Percentiles rank a stretch among this genome's conserved stretches.
Evolutionary conservation across 2,888 invertebrate species (phyloP).

Genomic region (Stratiomys singularior): DNA sequence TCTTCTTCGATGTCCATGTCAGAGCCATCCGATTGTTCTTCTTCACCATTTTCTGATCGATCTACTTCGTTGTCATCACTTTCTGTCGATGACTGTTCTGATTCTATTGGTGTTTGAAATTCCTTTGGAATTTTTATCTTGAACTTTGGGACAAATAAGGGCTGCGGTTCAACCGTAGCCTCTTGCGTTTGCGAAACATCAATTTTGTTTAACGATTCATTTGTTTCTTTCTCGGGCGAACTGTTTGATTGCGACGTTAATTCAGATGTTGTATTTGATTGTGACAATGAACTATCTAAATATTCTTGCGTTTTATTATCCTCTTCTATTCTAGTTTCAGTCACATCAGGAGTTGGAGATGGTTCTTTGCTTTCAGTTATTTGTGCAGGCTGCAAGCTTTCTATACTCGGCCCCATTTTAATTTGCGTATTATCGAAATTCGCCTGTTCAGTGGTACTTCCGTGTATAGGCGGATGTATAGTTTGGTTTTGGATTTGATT

Average conservation of each 20-base stretch:
- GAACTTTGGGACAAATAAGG: constrained; percentile 71
- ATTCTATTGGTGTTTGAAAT: constrained; percentile 64
- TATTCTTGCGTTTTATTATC: not conserved
- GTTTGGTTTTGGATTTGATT: not conserved
- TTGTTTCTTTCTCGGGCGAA: not conserved
- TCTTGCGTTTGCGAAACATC: constrained; percentile 33
- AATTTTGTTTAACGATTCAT: constrained; percentile 3
- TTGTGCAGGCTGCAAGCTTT: too few species aligned
- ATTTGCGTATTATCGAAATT: not conserved
- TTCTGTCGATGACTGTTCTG: constrained; percentile 62
- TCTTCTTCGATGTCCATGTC: constrained; percentile 55
- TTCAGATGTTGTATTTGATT: constrained; percentile 14
- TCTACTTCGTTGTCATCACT: constrained; percentile 59
- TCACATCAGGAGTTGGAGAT: not conserved
- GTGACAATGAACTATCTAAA: constrained; percentile 13
- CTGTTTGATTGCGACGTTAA: not conserved
- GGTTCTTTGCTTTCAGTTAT: not conserved
- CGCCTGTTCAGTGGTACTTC: not conserved
- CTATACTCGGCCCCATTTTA: too few species aligned
- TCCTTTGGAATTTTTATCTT: constrained; percentile 75
- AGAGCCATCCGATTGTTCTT: constrained; percentile 55
- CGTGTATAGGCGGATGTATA: not conserved
- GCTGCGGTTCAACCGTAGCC: constrained; percentile 43
- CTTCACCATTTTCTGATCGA: constrained; percentile 49
- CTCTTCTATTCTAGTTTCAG: not conserved